Conservation (phyloP, 2,113 vertebrate species). For the Chaetura pelagica region DNA sequence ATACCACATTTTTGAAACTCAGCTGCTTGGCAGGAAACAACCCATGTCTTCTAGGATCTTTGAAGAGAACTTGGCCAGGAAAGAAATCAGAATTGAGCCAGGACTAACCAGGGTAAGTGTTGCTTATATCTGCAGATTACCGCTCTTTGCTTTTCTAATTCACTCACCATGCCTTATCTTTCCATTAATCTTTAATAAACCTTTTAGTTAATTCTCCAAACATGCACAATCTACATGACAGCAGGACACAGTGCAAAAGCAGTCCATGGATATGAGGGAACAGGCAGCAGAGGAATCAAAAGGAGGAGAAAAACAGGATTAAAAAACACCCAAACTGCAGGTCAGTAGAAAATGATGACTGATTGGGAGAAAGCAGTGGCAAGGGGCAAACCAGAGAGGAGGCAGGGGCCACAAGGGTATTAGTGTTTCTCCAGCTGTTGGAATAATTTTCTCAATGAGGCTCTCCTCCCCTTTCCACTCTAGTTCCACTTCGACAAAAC, state of each 20-base stretch:
- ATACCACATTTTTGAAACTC: not conserved
- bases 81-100: constrained; percentile 31
- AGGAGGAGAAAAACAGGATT: constrained; percentile 40
- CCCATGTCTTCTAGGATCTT: not conserved
- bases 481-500: constrained; percentile 9
- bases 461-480: not conserved
- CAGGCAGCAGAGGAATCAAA: constrained; percentile 36
- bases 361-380: not conserved
- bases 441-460: not conserved
- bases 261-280: not conserved
- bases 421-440: not conserved
- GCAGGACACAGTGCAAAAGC: constrained; percentile 54
- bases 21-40: not conserved
- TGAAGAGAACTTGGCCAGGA: not conserved
- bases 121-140: constrained; percentile 65
- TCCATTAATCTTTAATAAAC: constrained; percentile 73
- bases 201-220: constrained; percentile 68
- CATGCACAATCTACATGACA: constrained; percentile 56
- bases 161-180: constrained; percentile 60
- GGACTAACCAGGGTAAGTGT: constrained; percentile 48
- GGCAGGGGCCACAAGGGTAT: not conserved
- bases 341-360: not conserved
- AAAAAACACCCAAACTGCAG: not conserved
- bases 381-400: not conserved
- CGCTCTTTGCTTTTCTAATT: constrained; percentile 67